Percentiles rank a stretch among this genome's conserved stretches.
phyloP scores from a whole-genome alignment of 2,113 vertebrate genomes.

The Peromyscus maniculatus region DNA sequence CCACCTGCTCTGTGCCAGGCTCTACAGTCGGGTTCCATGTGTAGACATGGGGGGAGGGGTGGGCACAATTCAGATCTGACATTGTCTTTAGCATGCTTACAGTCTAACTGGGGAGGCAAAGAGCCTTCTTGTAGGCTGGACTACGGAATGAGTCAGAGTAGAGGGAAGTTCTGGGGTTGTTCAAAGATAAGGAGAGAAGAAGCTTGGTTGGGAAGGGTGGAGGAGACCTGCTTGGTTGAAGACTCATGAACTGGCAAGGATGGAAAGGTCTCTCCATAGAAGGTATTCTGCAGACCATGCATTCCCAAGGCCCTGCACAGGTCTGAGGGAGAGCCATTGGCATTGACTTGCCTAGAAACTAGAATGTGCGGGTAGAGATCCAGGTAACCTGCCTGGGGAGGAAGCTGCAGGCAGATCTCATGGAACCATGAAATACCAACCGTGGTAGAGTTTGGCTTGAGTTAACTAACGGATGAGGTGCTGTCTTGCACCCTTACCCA shows the following conservation, averaged over 20 bases:
- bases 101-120: background rate
- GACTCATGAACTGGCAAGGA: background rate
- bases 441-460: background rate
- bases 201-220: background rate
- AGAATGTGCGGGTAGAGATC: background rate
- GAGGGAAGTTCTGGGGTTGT: background rate
- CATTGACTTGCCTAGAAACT: too few species aligned
- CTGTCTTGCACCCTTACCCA: background rate
- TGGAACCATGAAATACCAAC: fast-evolving
- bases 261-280: background rate
- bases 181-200: background rate
- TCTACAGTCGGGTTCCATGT: too few species aligned
- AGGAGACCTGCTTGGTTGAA: background rate
- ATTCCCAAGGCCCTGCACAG: background rate
- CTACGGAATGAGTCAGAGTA: background rate
- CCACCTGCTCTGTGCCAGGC: background rate
- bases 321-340: background rate
- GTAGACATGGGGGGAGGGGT: background rate
- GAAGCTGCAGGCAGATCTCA: background rate
- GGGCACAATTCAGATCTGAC: fast-evolving
- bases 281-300: background rate
- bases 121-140: background rate
- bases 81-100: too few species aligned
- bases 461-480: fast-evolving
- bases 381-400: background rate